Conservation (phyloP, 2,797 vertebrate genomes). For the Esox lucius region DNA sequence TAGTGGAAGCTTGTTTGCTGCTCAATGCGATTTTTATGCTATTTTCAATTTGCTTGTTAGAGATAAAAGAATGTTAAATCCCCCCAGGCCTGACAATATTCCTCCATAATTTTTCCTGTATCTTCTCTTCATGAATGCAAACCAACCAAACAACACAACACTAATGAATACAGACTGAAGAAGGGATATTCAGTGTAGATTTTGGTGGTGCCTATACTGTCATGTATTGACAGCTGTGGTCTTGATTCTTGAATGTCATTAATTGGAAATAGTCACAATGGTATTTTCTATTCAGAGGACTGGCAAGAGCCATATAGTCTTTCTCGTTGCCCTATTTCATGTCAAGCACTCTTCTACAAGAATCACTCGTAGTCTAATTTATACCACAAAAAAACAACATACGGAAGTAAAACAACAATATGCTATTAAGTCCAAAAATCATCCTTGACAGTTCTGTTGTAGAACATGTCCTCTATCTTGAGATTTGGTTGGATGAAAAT, state of each 20-base stretch:
- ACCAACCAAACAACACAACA: neutral
- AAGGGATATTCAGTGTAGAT: neutral
- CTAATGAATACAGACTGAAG: neutral
- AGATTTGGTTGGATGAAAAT: too few relatives aligned
- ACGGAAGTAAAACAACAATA: too few relatives aligned
- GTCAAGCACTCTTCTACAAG: too few relatives aligned
- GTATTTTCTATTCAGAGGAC: too few relatives aligned
- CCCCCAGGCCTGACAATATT: neutral
- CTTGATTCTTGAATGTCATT: neutral
- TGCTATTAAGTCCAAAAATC: too few relatives aligned
- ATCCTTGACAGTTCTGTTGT: too few relatives aligned
- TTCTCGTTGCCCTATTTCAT: too few relatives aligned
- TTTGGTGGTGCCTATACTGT: neutral
- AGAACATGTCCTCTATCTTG: too few relatives aligned
- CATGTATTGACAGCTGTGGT: neutral
- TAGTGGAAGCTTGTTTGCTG: neutral
- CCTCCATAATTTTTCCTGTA: neutral
- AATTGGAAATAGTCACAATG: too few relatives aligned
- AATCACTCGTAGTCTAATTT: too few relatives aligned
- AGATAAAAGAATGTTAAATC: neutral
- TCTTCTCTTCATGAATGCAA: neutral
- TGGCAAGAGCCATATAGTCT: too few relatives aligned
- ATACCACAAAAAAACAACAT: too few relatives aligned
- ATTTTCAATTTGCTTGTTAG: conserved; percentile 1
- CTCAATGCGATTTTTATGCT: neutral